A percentile compares a stretch with the other conserved stretches of the same genome.
Conservation (phyloP, 2,113 vertebrate genomes). For the Tonatia bakeri region DNA sequence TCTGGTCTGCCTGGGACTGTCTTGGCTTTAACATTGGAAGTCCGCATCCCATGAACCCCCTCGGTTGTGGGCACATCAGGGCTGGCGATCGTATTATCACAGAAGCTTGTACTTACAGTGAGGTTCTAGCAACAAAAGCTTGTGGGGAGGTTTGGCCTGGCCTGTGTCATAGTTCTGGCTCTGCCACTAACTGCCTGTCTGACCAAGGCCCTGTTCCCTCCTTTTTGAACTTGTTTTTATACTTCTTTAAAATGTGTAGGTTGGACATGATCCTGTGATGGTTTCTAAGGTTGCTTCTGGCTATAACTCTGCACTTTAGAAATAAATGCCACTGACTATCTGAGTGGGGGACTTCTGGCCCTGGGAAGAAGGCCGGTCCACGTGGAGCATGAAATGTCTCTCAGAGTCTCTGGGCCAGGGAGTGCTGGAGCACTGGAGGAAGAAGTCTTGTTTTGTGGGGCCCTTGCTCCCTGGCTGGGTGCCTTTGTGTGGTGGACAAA, state of each 20-base stretch:
- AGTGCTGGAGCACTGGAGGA: not conserved
- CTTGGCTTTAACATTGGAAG: not conserved
- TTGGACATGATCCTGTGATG: not conserved
- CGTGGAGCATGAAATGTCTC: not conserved
- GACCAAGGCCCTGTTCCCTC: not conserved
- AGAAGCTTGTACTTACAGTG: not conserved
- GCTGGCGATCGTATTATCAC: not conserved
- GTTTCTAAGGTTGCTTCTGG: not conserved
- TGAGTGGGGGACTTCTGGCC: not conserved
- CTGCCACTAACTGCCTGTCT: not conserved
- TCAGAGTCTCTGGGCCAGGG: not conserved
- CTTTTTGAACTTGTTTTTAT: not conserved
- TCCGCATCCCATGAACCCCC: not conserved
- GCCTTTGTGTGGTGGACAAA: not conserved
- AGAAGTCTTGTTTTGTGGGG: not conserved
- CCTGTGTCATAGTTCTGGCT: not conserved
- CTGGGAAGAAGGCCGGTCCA: not conserved
- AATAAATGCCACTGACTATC: not conserved
- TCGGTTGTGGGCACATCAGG: not conserved
- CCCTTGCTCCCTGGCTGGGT: not conserved
- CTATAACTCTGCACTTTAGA: not conserved
- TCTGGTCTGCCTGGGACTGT: not conserved
- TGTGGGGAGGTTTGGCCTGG: not conserved
- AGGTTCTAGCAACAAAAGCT: not conserved
- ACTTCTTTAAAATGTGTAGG: not conserved